phyloP scores from a whole-genome alignment of 2,113 vertebrate genomes.

The Notarius lentiginosus region DNA sequence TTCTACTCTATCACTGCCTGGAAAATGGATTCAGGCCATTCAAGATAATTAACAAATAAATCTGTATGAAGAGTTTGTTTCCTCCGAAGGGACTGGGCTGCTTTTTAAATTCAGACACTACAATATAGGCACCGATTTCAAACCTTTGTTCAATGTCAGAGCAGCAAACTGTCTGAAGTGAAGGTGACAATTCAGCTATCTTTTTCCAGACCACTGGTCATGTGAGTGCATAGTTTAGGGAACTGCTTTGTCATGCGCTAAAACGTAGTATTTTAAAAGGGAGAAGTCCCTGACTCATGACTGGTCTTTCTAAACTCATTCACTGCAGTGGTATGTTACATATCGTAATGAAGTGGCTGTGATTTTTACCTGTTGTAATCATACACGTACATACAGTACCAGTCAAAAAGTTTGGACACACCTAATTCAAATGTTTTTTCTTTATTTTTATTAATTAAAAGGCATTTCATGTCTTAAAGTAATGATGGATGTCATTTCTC shows the following conservation, averaged over 20 bases:
- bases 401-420: too few species aligned
- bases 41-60: neutral
- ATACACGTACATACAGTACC: too few species aligned
- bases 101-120: neutral
- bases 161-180: neutral
- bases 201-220: constrained; percentile 23
- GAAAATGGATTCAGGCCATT: neutral
- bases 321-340: neutral
- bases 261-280: neutral
- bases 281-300: constrained; percentile 9
- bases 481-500: too few species aligned
- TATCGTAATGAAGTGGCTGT: neutral
- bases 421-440: too few species aligned
- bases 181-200: constrained; percentile 2
- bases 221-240: constrained; percentile 24
- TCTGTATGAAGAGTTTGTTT: neutral
- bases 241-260: constrained; percentile 28
- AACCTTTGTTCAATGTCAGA: neutral
- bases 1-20: neutral
- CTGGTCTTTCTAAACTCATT: neutral
- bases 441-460: too few species aligned
- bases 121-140: neutral
- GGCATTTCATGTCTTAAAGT: too few species aligned
- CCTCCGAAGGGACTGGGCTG: neutral
- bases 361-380: neutral